Percentiles rank a stretch among this genome's conserved stretches.
These are phyloP conservation scores for Branchipolynoe longqiensis DNA, from an alignment of 2,888 invertebrate genomes.

Conservation along the genomic window DNA sequence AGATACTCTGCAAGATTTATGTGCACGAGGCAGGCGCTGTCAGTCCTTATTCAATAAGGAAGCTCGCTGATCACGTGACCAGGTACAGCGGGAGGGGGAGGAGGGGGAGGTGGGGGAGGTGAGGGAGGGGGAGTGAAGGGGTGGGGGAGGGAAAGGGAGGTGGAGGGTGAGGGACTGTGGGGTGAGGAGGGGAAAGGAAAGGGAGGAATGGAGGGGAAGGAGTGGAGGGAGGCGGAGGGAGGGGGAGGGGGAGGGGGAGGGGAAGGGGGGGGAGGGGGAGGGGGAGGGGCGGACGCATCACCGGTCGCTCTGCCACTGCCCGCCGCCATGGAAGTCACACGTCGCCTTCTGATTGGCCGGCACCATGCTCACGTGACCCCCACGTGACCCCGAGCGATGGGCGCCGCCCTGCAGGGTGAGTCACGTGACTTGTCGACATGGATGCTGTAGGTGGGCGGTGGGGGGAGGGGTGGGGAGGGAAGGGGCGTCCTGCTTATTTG, in stretches of 20 bases:
- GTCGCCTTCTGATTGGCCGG: slow-evolving; percentile 3
- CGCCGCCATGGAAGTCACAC: slow-evolving; percentile 3
- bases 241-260: too few species aligned
- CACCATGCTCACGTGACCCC: not conserved
- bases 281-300: too few species aligned
- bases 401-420: slow-evolving; percentile 11
- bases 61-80: not conserved
- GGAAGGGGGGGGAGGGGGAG: too few species aligned
- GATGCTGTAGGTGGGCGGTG: not conserved
- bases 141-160: too few species aligned
- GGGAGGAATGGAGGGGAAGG: too few species aligned
- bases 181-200: too few species aligned
- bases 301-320: not conserved
- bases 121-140: too few species aligned
- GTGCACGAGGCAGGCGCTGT: not conserved
- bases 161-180: too few species aligned
- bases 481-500: slow-evolving; percentile 24
- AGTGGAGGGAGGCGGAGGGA: too few species aligned
- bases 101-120: too few species aligned
- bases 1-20: slow-evolving; percentile 7
- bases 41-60: not conserved
- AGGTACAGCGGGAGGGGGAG: too few species aligned
- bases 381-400: not conserved
- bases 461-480: not conserved
- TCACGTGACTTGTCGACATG: slow-evolving; percentile 47